Conservation (phyloP, 1,140 invertebrate species). For the Helicoverpa armigera region DNA sequence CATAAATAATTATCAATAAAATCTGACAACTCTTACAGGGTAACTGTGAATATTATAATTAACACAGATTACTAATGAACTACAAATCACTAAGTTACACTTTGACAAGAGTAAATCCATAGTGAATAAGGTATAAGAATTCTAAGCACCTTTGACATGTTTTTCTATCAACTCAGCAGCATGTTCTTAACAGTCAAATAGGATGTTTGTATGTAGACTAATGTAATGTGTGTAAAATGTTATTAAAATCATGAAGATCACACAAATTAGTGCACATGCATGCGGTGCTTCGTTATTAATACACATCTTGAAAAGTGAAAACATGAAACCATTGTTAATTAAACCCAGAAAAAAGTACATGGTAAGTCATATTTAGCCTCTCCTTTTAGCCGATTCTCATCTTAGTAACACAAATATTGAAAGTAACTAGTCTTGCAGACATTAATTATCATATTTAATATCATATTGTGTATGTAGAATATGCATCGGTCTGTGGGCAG, state of each 20-base stretch:
- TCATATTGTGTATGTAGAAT: conserved; percentile 32
- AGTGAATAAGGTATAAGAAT: neutral
- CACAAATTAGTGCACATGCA: conserved; percentile 77
- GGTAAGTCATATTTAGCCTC: conserved; percentile 1
- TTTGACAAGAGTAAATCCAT: neutral
- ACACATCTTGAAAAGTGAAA: conserved; percentile 6
- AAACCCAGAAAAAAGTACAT: conserved; percentile 11
- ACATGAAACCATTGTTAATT: conserved; percentile 18
- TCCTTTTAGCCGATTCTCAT: conserved; percentile 10
- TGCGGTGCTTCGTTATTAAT: conserved; percentile 67
- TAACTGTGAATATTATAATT: conserved; percentile 75
- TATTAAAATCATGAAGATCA: conserved; percentile 71
- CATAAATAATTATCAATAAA: neutral
- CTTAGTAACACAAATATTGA: conserved; percentile 13
- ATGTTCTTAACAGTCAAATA: too few species aligned
- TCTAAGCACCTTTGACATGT: neutral
- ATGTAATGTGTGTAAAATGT: neutral
- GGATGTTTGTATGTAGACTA: too few species aligned
- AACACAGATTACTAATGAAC: conserved; percentile 34
- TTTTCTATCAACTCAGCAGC: neutral
- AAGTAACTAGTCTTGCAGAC: conserved; percentile 32
- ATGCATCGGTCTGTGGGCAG: conserved; percentile 54
- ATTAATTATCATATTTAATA: conserved; percentile 11
- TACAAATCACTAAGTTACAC: conserved; percentile 35
- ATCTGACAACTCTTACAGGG: conserved; percentile 72